Conservation (phyloP, 1,140 invertebrate species). For the Kradibia gibbosae region DNA sequence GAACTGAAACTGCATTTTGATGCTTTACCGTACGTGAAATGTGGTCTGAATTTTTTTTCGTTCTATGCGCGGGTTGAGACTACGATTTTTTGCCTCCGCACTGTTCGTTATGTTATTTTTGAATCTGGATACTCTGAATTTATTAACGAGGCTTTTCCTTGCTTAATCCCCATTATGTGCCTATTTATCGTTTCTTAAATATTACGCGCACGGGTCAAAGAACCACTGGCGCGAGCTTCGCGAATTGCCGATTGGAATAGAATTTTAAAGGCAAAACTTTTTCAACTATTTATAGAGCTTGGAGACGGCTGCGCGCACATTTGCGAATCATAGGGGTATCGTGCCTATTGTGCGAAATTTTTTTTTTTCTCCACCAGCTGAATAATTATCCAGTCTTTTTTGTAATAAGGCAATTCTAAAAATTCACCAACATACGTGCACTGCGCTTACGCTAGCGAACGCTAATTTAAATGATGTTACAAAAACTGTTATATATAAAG, state of each 20-base stretch:
- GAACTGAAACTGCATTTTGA: conserved; percentile 24
- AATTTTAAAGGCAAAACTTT: too few relatives aligned
- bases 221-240: background rate
- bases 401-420: background rate
- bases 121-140: background rate
- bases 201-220: background rate
- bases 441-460: too few relatives aligned
- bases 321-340: conserved; percentile 19
- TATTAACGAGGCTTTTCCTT: background rate
- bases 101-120: background rate
- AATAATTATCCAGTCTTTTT: conserved; percentile 16
- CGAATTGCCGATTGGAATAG: background rate
- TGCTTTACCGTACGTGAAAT: background rate
- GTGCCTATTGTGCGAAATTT: conserved; percentile 20
- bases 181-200: background rate
- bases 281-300: background rate
- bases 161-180: background rate
- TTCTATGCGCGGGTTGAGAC: background rate
- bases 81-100: background rate
- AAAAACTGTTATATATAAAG: too few relatives aligned
- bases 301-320: background rate
- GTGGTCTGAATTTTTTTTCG: conserved; percentile 6
- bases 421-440: background rate
- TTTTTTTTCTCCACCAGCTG: background rate
- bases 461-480: too few relatives aligned